These are phyloP conservation scores for Neoseiulus cucumeris DNA, from an alignment of 1,140 invertebrate species.

Conservation along the genomic window DNA sequence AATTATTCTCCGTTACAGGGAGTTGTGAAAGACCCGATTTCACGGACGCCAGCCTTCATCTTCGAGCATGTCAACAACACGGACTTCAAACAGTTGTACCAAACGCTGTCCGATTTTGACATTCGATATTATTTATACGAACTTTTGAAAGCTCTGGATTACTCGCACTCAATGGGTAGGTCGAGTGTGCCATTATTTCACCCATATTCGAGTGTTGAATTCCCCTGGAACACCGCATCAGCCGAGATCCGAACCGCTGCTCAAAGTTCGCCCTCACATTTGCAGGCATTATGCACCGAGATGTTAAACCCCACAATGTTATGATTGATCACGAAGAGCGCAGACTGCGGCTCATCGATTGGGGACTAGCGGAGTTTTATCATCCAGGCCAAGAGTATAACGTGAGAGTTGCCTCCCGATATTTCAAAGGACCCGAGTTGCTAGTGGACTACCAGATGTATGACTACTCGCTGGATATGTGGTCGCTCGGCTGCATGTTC, in stretches of 20 bases:
- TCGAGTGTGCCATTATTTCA: background rate
- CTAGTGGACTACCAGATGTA: constrained; percentile 99
- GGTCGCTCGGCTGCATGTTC: constrained; percentile 98
- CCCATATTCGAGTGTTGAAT: no score
- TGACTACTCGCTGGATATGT: constrained; percentile 98
- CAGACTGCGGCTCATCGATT: constrained; percentile 94
- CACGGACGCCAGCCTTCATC: constrained; percentile 91
- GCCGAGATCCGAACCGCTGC: no score
- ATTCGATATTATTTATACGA: constrained; percentile 89
- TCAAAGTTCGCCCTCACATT: no score
- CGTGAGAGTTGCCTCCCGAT: constrained; percentile 91
- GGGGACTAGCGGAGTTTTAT: constrained; percentile 99
- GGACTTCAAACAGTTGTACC: constrained; percentile 99
- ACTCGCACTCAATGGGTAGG: constrained; percentile 93
- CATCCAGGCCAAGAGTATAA: constrained; percentile 99
- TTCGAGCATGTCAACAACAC: constrained; percentile 99
- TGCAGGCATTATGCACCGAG: constrained; percentile 79
- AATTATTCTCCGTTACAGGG: constrained; percentile 37
- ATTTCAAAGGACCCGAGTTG: constrained; percentile 92
- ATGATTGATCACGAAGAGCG: constrained; percentile 99
- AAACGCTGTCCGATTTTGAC: constrained; percentile 97
- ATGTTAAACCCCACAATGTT: constrained; percentile 98
- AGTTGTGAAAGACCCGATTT: constrained; percentile 98
- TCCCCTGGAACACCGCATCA: no score
- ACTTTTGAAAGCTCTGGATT: constrained; percentile 86